These are phyloP conservation scores for Nemopilema nomurai DNA, from an alignment of 30 jellyfish, hydroid and myxozoan genomes.

Conservation along the genomic window DNA sequence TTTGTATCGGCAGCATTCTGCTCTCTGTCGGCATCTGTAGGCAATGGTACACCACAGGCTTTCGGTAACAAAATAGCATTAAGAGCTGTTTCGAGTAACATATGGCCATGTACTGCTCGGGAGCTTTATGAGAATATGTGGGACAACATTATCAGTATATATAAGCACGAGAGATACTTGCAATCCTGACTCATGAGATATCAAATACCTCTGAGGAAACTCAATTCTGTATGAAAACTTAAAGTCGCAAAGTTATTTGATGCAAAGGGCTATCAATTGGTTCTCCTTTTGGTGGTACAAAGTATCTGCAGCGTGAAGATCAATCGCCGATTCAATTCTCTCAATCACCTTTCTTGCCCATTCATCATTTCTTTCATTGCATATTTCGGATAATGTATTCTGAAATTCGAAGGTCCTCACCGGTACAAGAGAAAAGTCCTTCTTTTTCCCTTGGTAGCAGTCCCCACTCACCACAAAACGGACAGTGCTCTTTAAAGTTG, in stretches of 20 bases:
- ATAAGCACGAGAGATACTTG: constrained; percentile 24
- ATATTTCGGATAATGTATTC: too few species aligned
- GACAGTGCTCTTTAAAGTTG: too few species aligned
- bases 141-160: constrained; percentile 46
- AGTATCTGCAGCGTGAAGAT: constrained; percentile 54
- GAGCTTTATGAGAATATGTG: constrained; percentile 29
- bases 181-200: constrained; percentile 47
- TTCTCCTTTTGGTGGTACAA: constrained; percentile 39
- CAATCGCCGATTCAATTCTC: constrained; percentile 25
- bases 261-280: not conserved
- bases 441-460: too few species aligned
- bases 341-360: constrained; percentile 34
- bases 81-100: constrained; percentile 54
- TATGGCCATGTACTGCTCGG: constrained; percentile 49
- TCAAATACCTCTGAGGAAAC: constrained; percentile 40
- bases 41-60: too few species aligned
- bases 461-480: too few species aligned
- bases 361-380: too few species aligned
- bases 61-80: too few species aligned
- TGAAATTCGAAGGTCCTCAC: too few species aligned
- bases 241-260: constrained; percentile 18
- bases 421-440: too few species aligned
- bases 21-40: too few species aligned
- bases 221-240: constrained; percentile 53
- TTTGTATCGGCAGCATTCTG: too few species aligned